Evolutionary conservation across 2,888 invertebrate genomes (phyloP).

Genomic region (Drosophila vallismaia): DNA sequence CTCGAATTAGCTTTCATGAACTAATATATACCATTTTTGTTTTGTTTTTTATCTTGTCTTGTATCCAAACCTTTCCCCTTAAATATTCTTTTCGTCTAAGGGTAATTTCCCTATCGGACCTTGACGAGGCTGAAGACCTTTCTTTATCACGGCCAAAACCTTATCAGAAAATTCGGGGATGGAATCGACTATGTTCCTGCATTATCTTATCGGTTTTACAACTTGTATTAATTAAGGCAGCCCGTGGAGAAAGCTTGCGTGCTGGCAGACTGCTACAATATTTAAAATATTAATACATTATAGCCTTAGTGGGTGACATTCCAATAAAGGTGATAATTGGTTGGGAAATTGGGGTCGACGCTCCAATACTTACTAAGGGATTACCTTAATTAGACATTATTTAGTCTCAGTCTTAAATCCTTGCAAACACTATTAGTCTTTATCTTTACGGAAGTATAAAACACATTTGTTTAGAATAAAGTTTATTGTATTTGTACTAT

Average conservation of each 20-base stretch:
- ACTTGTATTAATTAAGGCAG: conserved; percentile 29
- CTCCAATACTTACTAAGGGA: not conserved
- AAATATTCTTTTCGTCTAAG: not conserved
- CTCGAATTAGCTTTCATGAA: too few relatives aligned
- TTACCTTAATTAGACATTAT: not conserved
- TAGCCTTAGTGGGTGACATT: not conserved
- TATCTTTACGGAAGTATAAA: conserved; percentile 35
- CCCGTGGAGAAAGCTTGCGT: not conserved
- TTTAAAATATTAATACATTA: not conserved
- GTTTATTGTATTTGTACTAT: conserved; percentile 13
- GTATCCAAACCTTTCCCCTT: not conserved
- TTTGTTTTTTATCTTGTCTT: too few relatives aligned
- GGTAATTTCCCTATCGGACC: conserved; percentile 1
- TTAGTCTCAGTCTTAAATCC: not conserved
- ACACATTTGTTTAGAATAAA: conserved; percentile 33
- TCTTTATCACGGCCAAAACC: not conserved
- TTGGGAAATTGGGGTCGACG: not conserved
- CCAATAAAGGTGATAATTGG: not conserved
- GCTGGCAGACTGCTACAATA: not conserved
- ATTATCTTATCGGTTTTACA: conserved; percentile 62
- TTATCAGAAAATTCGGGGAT: conserved; percentile 2
- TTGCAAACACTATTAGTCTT: not conserved
- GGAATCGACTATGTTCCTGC: conserved; percentile 26
- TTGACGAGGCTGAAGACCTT: not conserved
- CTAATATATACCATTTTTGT: too few relatives aligned